Conservation (phyloP, 2,888 invertebrate species). For the Phymatocera aterrima region DNA sequence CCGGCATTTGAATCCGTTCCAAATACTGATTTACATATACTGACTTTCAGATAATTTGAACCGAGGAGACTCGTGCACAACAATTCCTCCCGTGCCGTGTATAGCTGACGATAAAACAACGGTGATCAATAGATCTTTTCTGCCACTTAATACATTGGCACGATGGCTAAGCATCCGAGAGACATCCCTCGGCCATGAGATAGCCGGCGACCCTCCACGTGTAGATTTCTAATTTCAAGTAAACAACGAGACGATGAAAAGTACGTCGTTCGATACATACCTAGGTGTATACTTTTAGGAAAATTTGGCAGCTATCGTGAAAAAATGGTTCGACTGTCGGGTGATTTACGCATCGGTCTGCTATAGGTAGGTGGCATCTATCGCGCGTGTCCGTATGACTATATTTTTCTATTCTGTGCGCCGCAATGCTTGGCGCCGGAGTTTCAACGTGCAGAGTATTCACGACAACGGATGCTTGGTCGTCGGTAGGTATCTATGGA, state of each 20-base stretch:
- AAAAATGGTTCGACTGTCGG: not conserved
- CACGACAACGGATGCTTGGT: slow-evolving; percentile 12
- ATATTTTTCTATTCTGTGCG: too few relatives aligned
- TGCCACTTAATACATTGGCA: not conserved
- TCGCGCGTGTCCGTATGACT: not conserved
- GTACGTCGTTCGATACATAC: not conserved
- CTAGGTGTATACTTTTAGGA: not conserved
- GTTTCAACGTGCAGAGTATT: not conserved
- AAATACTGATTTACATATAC: slow-evolving; percentile 28
- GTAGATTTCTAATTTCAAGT: not conserved
- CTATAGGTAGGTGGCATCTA: not conserved
- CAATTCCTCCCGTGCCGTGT: not conserved
- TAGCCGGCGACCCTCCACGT: not conserved
- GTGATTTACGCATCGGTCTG: not conserved
- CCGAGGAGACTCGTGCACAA: not conserved
- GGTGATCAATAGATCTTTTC: not conserved
- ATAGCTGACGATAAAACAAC: not conserved
- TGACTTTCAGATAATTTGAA: slow-evolving; percentile 21
- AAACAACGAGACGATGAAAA: slow-evolving; percentile 20
- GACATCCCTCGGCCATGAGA: not conserved
- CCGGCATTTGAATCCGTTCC: slow-evolving; percentile 20
- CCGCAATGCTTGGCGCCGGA: not conserved
- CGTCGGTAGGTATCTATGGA: slow-evolving; percentile 22
- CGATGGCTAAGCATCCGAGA: not conserved
- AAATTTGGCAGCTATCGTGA: not conserved